Base-by-base conservation (phyloP, 1,140 invertebrate genomes). In the Myzus persicae region DNA sequence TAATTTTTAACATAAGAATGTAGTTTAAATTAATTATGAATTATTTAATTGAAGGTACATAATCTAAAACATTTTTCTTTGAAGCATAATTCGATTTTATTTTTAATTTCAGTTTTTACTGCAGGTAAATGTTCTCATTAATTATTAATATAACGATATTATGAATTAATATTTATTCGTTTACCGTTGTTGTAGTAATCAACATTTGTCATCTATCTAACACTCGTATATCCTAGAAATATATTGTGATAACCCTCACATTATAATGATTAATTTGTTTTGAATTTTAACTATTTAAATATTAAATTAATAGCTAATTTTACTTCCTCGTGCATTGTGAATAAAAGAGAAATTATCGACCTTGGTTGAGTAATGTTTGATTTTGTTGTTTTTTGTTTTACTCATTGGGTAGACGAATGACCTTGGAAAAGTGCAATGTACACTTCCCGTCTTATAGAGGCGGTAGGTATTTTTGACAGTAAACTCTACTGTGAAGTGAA, bases 281-380 rank as follows among this genome's bases (percentile, higher is more conserved):
- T 76, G 7, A n/a, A n/a, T 76, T 67, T 67, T 31, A 14, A 67
- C n/a, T 3, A n/a, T 31, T 67, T n/a, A 76, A 76, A n/a, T 76
- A 67, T n/a, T 76, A n/a, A 76, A 76, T 67, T 4, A 76, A n/a
- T 76, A 18, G n/a, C 59, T n/a, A 76, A 54, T n/a, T 67, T 42
- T 90, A 67, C 51, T 90, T 90, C 89, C 89, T 90, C 36, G 46
- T 54, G 36, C 31, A 42, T n/a, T 42, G 42, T 48, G 31, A 67
- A 90, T 31, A 67, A 44, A 91, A 36, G 31, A 81, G 90, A 91
- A 91, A 91, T 76, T 44, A 31, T 81, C 31, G 90, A 81, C 90
- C 90, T 91, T 81, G 90, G 18, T 14, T n/a, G n/a, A 0, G 2
- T 24, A 40, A 3, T 88, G 14, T 89, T 89, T 51, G 1, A 38